Conservation (phyloP, 2,888 invertebrate genomes). For the Lucinisca nassula region DNA sequence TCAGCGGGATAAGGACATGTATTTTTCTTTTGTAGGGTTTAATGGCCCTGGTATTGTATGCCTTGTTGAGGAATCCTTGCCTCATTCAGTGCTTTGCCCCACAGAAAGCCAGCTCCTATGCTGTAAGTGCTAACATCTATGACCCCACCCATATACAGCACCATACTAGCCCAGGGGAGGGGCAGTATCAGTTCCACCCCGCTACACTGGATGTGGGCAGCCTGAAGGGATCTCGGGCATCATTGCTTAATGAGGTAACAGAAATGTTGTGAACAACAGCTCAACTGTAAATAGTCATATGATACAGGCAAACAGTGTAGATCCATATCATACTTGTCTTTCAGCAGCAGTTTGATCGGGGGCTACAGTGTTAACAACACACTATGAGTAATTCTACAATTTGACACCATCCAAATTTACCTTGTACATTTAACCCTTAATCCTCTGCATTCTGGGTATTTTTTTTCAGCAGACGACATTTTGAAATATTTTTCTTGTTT, state of each 20-base stretch:
- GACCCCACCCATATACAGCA: slow-evolving; percentile 58
- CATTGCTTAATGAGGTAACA: slow-evolving; percentile 84
- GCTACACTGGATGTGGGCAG: slow-evolving; percentile 74
- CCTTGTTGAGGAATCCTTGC: slow-evolving; percentile 82
- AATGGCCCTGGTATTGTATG: slow-evolving; percentile 81
- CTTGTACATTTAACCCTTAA: no score
- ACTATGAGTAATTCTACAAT: no score
- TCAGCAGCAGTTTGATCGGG: no score
- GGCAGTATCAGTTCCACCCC: slow-evolving; percentile 69
- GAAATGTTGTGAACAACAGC: no score
- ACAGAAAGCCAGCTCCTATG: slow-evolving; percentile 76
- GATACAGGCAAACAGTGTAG: no score
- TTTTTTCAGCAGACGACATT: no score
- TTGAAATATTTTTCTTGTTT: no score
- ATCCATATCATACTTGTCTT: not conserved
- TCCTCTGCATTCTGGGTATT: no score
- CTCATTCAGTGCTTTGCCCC: slow-evolving; percentile 78
- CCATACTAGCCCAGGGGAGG: slow-evolving; percentile 51
- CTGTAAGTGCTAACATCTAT: slow-evolving; percentile 67
- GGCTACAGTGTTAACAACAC: no score
- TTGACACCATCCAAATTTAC: no score
- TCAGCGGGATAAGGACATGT: no score
- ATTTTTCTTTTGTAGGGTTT: slow-evolving; percentile 79
- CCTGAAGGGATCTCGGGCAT: slow-evolving; percentile 82
- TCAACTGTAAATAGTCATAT: no score